Conservation (phyloP, 2,113 vertebrate species). For the Pseudorectes ferrugineus region DNA sequence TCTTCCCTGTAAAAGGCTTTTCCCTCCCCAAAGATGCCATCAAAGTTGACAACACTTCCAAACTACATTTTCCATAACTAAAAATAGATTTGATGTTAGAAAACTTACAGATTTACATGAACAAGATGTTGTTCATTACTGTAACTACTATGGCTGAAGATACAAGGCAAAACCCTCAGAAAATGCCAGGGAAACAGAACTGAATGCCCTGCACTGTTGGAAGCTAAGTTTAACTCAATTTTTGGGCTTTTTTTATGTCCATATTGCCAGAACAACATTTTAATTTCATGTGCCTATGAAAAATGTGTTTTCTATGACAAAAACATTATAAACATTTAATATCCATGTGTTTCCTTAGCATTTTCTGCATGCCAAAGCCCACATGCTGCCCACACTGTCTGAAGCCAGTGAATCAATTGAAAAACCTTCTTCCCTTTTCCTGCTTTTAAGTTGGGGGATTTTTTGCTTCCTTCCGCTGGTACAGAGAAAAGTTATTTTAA, state of each 20-base stretch:
- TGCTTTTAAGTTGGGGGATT: neutral
- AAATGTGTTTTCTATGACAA: neutral
- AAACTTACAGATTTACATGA: neutral
- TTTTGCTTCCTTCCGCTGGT: neutral
- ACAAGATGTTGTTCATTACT: neutral
- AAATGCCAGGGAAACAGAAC: neutral
- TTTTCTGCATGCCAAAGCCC: constrained; percentile 19
- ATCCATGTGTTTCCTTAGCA: neutral
- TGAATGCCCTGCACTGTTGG: neutral
- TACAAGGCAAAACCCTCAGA: neutral
- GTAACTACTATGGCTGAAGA: neutral
- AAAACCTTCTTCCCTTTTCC: neutral
- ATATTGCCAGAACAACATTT: constrained; percentile 14
- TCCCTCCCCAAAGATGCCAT: neutral
- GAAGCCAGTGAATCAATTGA: neutral
- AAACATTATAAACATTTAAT: neutral
- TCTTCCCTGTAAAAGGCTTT: neutral
- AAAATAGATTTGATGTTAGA: neutral
- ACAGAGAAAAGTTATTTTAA: neutral
- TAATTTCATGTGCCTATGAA: constrained; percentile 8
- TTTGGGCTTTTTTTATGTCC: neutral
- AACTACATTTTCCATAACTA: neutral
- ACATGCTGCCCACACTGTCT: neutral
- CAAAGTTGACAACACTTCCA: neutral
- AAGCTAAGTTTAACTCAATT: neutral